Percentiles rank a stretch among this genome's conserved stretches.
Evolutionary conservation across 2,113 vertebrate genomes (phyloP).

Genomic region (Forbesichthys papilliferus): DNA sequence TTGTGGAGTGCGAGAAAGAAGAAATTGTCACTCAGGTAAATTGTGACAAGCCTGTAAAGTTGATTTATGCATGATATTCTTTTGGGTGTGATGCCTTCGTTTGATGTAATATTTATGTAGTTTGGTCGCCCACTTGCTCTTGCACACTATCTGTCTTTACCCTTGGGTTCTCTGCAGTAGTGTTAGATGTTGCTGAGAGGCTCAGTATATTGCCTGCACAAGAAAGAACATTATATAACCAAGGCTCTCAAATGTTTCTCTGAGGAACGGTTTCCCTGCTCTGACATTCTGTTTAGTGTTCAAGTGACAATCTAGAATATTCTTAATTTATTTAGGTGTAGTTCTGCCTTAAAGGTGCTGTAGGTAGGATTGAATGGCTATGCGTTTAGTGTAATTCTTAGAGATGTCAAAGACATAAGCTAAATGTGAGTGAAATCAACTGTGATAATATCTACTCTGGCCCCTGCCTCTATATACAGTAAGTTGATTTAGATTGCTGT

Average conservation of each 20-base stretch:
- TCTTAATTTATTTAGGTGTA: too few relatives aligned
- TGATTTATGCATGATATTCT: conserved; percentile 58
- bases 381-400: too few relatives aligned
- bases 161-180: conserved; percentile 13
- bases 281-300: too few relatives aligned
- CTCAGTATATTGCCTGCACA: conserved; percentile 31
- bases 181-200: conserved; percentile 30
- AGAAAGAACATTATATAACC: conserved; percentile 29
- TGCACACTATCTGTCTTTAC: conserved; percentile 18
- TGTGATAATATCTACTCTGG: too few relatives aligned
- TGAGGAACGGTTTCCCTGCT: conserved; percentile 21
- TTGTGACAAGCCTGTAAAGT: conserved; percentile 28
- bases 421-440: too few relatives aligned
- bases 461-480: too few relatives aligned
- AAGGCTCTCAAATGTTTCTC: conserved; percentile 21
- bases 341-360: too few relatives aligned
- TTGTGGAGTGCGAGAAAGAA: conserved; percentile 6
- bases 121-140: conserved; percentile 32
- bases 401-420: too few relatives aligned
- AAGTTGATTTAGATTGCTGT: too few relatives aligned
- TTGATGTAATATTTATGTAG: conserved; percentile 73
- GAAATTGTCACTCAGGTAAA: conserved; percentile 30
- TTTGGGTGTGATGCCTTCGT: conserved; percentile 43
- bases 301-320: too few relatives aligned
- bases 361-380: too few relatives aligned